These are phyloP conservation scores for Bufotes viridis DNA, from an alignment of 2,797 vertebrate species.

Conservation along the genomic window DNA sequence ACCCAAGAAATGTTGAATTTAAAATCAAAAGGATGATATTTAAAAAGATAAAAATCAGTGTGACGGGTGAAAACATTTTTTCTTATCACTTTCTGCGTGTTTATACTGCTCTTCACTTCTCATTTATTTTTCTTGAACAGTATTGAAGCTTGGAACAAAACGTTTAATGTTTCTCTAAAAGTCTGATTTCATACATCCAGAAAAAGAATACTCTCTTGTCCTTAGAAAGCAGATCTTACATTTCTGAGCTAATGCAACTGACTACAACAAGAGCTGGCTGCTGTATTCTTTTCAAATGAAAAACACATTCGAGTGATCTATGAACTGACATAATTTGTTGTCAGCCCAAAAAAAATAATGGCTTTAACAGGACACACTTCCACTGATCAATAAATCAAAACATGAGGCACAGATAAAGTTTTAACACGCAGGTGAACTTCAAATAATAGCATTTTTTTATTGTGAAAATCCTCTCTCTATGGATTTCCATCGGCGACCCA, in stretches of 20 bases:
- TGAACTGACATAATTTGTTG: conserved; percentile 53
- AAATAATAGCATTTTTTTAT: conserved; percentile 51
- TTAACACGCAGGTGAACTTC: conserved; percentile 50
- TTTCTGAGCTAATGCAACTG: background rate
- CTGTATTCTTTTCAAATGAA: conserved; percentile 44
- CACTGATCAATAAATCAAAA: conserved; percentile 51
- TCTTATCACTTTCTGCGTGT: conserved; percentile 14
- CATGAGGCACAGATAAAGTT: conserved; percentile 41
- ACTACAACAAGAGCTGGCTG: background rate
- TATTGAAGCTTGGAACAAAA: background rate
- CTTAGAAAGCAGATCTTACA: conserved; percentile 18
- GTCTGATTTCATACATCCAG: conserved; percentile 37
- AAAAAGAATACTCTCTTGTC: conserved; percentile 21
- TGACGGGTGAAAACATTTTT: background rate
- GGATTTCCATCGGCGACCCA: conserved; percentile 38
- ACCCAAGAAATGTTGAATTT: too few relatives aligned
- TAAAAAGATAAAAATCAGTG: background rate
- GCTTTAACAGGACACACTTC: conserved; percentile 42
- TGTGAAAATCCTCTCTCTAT: conserved; percentile 29
- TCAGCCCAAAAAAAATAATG: conserved; percentile 36
- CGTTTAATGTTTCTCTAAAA: background rate
- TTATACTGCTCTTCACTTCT: conserved; percentile 3
- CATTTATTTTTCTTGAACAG: conserved; percentile 18
- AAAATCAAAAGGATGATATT: too few relatives aligned
- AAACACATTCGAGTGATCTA: conserved; percentile 41